Percentiles rank a stretch among this genome's conserved stretches.
Conservation (phyloP, 1,140 invertebrate genomes). For the Pararge aegeria region DNA sequence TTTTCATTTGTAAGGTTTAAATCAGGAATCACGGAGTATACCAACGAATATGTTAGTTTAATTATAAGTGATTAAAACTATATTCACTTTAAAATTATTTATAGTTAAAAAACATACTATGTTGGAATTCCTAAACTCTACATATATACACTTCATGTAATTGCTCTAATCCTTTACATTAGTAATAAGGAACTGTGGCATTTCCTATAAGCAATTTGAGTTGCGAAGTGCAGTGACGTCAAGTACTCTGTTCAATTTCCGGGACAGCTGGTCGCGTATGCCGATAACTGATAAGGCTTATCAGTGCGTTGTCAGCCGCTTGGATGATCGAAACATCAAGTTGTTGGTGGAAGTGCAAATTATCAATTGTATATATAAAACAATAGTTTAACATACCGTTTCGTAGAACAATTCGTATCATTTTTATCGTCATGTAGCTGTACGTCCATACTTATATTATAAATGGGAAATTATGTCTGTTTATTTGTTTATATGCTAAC, state of each 20-base stretch:
- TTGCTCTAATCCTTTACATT: constrained; percentile 1
- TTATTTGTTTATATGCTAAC: too few species aligned
- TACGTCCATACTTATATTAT: too few species aligned
- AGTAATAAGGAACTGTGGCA: constrained; percentile 20
- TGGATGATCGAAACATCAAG: constrained; percentile 62
- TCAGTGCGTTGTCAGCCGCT: constrained; percentile 44
- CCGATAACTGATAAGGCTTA: constrained; percentile 62
- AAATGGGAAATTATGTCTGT: too few species aligned
- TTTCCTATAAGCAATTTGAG: constrained; percentile 13
- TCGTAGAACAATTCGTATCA: constrained; percentile 1
- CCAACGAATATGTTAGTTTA: too few species aligned
- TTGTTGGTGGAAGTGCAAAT: constrained; percentile 37
- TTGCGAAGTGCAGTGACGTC: constrained; percentile 42
- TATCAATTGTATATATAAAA: constrained; percentile 8
- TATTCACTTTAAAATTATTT: too few species aligned
- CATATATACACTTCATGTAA: neutral
- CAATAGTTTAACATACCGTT: neutral
- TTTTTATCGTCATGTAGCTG: constrained; percentile 1
- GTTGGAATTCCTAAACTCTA: neutral
- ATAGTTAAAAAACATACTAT: too few species aligned
- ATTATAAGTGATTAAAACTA: too few species aligned
- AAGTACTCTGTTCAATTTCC: constrained; percentile 44
- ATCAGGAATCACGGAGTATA: too few species aligned
- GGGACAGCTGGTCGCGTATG: constrained; percentile 51
- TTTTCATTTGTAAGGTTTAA: too few species aligned